Evolutionary conservation across 2,113 vertebrate species (phyloP), one percentile per base, ranked within the genome.

Genomic region (Zapus hudsonius): DNA sequence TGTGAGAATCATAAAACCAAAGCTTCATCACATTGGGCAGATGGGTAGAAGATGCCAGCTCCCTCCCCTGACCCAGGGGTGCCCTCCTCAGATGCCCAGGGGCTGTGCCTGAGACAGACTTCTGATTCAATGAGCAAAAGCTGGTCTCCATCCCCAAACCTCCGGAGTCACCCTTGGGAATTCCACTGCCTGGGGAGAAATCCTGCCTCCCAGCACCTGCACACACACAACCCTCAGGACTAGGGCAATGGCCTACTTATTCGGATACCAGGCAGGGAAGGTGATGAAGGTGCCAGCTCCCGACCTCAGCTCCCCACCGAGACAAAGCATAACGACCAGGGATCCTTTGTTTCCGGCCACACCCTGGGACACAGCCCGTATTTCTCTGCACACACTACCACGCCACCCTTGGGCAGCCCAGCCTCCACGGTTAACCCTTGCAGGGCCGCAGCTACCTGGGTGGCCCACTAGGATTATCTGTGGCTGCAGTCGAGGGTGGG

Each of bases 281-380:
- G 33, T 29, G 17, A 29, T 7, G 8, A 22, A 38, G 25, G 38
- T 22, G 23, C 16, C n/a, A 15, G 82, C 36, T 52, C 42, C 38
- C 0, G 4, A 27, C 16, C 2, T 5, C 23, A 19, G 63, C 29
- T 61, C 40, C 40, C 0, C 2, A 19, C 23, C 3, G 0, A 89
- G 66, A 95, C 94, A 96, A 94, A 94, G 94, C 92, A 0, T 2
- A 1, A 12, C 75, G 78, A 87, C 38, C 15, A 1, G 63, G 73
- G 55, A n/a, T 93, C 66, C 95, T 96, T 97, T 97, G 97, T 97
- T 96, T 93, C 90, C 31, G n/a, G 95, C 94, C 97, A 94, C 95
- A 94, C 94, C 92, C 91, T 78, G 76, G 75, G 88, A 47, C 84
- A 2, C 90, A 9, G 82, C 55, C 38, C 2, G 1, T n/a, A 17